A percentile compares a stretch with the other conserved stretches of the same genome.
Conservation (phyloP, 2,888 invertebrate genomes). For the Eledona agricola region DNA sequence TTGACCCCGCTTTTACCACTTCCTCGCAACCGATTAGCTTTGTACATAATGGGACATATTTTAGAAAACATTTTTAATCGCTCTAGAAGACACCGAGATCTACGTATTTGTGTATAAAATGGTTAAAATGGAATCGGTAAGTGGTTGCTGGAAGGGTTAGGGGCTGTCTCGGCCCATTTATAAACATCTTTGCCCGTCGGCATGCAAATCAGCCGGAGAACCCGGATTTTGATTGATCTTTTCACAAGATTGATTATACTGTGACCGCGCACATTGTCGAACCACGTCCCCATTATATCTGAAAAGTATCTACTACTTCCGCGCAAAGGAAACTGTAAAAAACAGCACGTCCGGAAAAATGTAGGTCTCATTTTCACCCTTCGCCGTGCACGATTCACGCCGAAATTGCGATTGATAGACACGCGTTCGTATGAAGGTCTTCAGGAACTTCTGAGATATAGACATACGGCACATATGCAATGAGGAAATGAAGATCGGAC, state of each 20-base stretch:
- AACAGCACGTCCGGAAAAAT: constrained; percentile 20
- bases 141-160: constrained; percentile 50
- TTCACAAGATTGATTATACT: constrained; percentile 63
- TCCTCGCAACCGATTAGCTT: constrained; percentile 39
- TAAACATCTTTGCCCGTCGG: constrained; percentile 63
- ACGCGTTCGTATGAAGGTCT: not conserved
- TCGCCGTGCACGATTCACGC: constrained; percentile 2
- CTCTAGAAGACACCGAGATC: constrained; percentile 26
- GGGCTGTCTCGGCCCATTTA: constrained; percentile 62
- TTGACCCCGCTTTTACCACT: constrained; percentile 47
- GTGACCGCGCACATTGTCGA: constrained; percentile 57
- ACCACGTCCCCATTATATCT: constrained; percentile 47
- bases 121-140: constrained; percentile 49
- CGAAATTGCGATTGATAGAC: constrained; percentile 1
- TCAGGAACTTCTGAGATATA: constrained; percentile 9
- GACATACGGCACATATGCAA: constrained; percentile 32
- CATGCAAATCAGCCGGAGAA: constrained; percentile 63
- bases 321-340: constrained; percentile 26
- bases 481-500: constrained; percentile 36
- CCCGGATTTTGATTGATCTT: constrained; percentile 64
- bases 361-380: constrained; percentile 11
- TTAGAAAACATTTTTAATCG: constrained; percentile 1
- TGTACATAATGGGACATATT: constrained; percentile 7
- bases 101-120: constrained; percentile 47
- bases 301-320: constrained; percentile 34